Conservation (phyloP, 2,113 vertebrate species). For the Cinclus cinclus region DNA sequence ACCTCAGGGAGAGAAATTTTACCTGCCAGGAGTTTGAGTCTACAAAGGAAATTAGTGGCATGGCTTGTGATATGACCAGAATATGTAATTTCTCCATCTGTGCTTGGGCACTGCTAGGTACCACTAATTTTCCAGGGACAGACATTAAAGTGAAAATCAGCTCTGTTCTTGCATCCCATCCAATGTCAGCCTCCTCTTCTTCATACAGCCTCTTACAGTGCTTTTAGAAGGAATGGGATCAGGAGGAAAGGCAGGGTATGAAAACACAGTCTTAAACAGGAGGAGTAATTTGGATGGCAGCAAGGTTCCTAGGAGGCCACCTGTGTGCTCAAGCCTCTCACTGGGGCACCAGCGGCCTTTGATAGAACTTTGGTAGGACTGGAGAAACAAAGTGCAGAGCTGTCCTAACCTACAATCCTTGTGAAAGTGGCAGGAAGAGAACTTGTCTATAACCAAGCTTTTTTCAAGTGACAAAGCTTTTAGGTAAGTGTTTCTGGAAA, state of each 20-base stretch:
- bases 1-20: neutral
- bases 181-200: neutral
- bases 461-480: neutral
- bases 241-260: neutral
- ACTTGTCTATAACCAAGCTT: neutral
- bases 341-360: neutral
- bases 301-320: neutral
- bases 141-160: neutral
- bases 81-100: neutral
- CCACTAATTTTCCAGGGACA: neutral
- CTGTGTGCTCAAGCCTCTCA: neutral
- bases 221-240: neutral
- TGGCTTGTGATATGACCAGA: neutral
- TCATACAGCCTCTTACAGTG: neutral
- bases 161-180: neutral
- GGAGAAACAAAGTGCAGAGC: neutral
- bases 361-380: neutral
- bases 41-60: neutral
- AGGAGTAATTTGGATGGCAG: neutral
- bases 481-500: neutral
- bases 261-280: neutral
- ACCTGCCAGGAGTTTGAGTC: neutral
- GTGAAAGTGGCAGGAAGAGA: neutral
- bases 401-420: neutral
- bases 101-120: neutral